A percentile compares a stretch with the other conserved stretches of the same genome.
phyloP scores from a whole-genome alignment of 1,140 invertebrate genomes.

The Drosophila albomicans region DNA sequence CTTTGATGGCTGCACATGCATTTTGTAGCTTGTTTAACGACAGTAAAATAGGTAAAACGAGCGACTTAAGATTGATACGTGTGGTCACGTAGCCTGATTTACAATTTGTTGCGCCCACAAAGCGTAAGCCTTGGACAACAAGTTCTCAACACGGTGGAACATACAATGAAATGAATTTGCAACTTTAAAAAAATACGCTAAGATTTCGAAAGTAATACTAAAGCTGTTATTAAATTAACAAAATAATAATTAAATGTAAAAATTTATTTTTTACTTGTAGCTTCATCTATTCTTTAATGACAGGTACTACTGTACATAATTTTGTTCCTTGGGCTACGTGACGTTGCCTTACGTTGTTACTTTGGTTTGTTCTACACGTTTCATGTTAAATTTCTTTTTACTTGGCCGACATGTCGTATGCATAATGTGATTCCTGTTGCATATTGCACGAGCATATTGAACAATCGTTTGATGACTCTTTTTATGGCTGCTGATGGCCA shows the following conservation, averaged over 20 bases:
- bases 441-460: slow-evolving; percentile 21
- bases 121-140: slow-evolving; percentile 18
- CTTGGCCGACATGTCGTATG: slow-evolving; percentile 55
- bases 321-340: slow-evolving; percentile 49
- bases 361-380: slow-evolving; percentile 22
- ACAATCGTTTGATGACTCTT: slow-evolving; percentile 52
- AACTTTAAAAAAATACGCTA: background rate
- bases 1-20: slow-evolving; percentile 66
- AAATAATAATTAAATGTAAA: background rate
- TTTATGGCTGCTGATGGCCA: slow-evolving; percentile 47
- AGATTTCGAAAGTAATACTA: background rate
- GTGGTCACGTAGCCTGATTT: slow-evolving; percentile 63
- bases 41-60: slow-evolving; percentile 59
- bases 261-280: background rate
- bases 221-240: no score
- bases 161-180: background rate
- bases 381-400: slow-evolving; percentile 12
- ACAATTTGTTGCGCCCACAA: slow-evolving; percentile 59
- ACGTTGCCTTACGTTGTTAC: slow-evolving; percentile 29
- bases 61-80: slow-evolving; percentile 35
- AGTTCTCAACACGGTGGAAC: slow-evolving; percentile 4
- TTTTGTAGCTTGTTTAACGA: slow-evolving; percentile 70
- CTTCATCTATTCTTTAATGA: background rate
- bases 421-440: slow-evolving; percentile 43
- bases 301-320: slow-evolving; percentile 41